Evolutionary conservation across 2,888 invertebrate genomes (phyloP).

Genomic region (Galeruca laticollis): DNA sequence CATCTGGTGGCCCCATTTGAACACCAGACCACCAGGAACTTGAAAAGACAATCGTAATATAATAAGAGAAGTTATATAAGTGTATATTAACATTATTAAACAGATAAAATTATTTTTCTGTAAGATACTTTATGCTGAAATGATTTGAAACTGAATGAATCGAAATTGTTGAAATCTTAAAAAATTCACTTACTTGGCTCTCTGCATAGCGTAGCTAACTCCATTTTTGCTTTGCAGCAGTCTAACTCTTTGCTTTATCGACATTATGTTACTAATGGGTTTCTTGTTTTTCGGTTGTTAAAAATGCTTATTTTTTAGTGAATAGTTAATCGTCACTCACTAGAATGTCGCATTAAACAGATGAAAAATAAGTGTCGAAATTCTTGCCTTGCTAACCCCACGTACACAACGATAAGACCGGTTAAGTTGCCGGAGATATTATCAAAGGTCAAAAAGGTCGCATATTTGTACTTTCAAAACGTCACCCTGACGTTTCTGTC

Average conservation of each 20-base stretch:
- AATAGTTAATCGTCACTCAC: background rate
- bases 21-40: constrained; percentile 92
- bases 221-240: constrained; percentile 54
- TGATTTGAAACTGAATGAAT: too few relatives aligned
- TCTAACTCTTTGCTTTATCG: constrained; percentile 51
- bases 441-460: constrained; percentile 27
- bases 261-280: constrained; percentile 41
- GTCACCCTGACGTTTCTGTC: constrained; percentile 21
- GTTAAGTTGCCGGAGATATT: background rate
- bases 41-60: constrained; percentile 46
- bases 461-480: constrained; percentile 11
- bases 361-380: constrained; percentile 22
- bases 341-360: background rate
- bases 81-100: too few relatives aligned
- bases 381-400: background rate
- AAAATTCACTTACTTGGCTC: constrained; percentile 51
- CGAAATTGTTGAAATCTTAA: background rate
- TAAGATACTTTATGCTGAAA: too few relatives aligned
- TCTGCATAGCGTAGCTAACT: constrained; percentile 48
- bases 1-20: constrained; percentile 97
- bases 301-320: background rate
- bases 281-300: background rate
- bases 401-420: background rate
- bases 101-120: too few relatives aligned
- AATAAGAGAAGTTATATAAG: background rate